These are phyloP conservation scores for Troides oblongomaculatus DNA, from an alignment of 2,888 invertebrate genomes.

Conservation along the genomic window DNA sequence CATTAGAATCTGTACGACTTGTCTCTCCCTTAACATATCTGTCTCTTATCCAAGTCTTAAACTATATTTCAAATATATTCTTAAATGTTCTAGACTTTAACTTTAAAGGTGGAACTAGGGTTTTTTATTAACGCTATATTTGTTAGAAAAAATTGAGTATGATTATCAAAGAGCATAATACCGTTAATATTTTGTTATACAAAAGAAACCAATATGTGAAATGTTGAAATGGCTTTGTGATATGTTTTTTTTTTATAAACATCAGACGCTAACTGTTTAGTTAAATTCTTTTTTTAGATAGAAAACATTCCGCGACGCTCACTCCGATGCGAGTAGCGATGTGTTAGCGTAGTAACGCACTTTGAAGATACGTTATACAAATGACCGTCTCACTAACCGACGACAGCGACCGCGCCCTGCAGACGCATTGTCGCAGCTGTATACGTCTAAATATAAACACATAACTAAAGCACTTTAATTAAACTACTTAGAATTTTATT, in stretches of 20 bases:
- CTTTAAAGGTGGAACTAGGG: too few species aligned
- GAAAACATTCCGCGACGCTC: constrained; percentile 52
- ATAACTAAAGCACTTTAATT: constrained; percentile 34
- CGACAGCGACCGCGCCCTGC: constrained; percentile 47
- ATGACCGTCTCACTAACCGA: constrained; percentile 53
- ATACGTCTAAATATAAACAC: constrained; percentile 44
- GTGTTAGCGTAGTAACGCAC: constrained; percentile 53
- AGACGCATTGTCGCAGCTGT: constrained; percentile 65
- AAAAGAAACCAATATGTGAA: constrained; percentile 3
- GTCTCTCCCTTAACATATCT: too few species aligned
- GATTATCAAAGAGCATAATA: neutral
- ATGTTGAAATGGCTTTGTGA: constrained; percentile 31
- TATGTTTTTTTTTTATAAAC: constrained; percentile 23
- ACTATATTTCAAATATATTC: too few species aligned
- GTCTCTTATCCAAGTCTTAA: too few species aligned
- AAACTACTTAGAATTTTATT: constrained; percentile 2
- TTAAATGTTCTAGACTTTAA: too few species aligned
- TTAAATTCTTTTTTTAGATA: constrained; percentile 58
- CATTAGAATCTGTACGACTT: too few species aligned
- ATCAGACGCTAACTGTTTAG: constrained; percentile 38
- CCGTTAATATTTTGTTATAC: neutral
- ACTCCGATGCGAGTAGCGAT: constrained; percentile 55
- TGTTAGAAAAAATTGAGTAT: too few species aligned
- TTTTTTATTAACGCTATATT: too few species aligned
- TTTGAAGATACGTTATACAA: constrained; percentile 73